These are phyloP conservation scores for Halictus quadricinctus DNA, from an alignment of 2,888 invertebrate genomes.

Conservation along the genomic window DNA sequence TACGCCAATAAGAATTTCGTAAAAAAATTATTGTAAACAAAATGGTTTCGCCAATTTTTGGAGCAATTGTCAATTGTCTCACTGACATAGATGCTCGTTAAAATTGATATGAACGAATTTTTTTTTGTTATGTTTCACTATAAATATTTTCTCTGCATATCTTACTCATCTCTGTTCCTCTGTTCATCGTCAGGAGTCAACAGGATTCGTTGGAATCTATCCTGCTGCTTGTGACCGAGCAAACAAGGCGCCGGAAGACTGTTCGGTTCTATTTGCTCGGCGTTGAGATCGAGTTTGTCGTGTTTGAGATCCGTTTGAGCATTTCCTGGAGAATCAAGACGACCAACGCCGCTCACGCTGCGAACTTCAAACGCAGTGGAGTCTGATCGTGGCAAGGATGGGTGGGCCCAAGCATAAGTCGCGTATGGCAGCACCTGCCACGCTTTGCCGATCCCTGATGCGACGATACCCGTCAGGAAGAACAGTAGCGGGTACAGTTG, in stretches of 20 bases:
- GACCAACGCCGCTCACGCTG: slow-evolving; percentile 73
- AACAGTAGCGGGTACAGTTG: slow-evolving; percentile 53
- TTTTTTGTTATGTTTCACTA: background rate
- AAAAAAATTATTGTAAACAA: no score
- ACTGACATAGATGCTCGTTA: background rate
- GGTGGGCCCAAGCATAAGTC: slow-evolving; percentile 62
- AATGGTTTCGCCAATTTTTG: no score
- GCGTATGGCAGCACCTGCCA: slow-evolving; percentile 74
- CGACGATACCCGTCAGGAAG: slow-evolving; percentile 50
- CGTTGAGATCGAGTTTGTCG: background rate
- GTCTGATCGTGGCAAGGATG: slow-evolving; percentile 72
- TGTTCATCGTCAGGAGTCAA: background rate
- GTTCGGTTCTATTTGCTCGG: slow-evolving; percentile 10
- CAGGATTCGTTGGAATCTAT: background rate
- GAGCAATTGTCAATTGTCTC: no score
- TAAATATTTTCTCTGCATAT: background rate
- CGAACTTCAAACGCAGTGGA: slow-evolving; percentile 75
- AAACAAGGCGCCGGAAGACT: background rate
- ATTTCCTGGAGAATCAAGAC: slow-evolving; percentile 45
- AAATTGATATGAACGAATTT: background rate
- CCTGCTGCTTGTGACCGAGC: background rate
- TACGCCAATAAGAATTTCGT: no score
- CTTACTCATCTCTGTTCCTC: background rate
- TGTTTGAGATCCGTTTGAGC: slow-evolving; percentile 5
- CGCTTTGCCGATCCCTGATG: slow-evolving; percentile 73